These are phyloP conservation scores for Epinephelus awoara DNA, from an alignment of 2,797 vertebrate species.

Conservation along the genomic window DNA sequence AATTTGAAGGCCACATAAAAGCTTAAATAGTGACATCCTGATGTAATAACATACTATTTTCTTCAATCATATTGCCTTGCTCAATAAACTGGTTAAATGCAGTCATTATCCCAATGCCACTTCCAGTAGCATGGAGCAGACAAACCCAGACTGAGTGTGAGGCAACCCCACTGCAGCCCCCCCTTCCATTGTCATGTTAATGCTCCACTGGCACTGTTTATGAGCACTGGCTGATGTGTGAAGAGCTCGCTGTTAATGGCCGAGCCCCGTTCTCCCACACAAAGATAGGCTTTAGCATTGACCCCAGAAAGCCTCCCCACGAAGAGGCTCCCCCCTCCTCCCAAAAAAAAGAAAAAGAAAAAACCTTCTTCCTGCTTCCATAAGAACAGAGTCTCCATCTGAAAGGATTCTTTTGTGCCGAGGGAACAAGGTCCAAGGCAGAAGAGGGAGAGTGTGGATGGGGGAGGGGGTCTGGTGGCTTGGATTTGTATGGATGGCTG, in stretches of 20 bases:
- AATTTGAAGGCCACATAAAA: neutral
- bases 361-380: conserved; percentile 83
- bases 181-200: conserved; percentile 87
- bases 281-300: conserved; percentile 85
- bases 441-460: conserved; percentile 67
- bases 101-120: conserved; percentile 48
- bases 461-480: conserved; percentile 73
- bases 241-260: conserved; percentile 85
- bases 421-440: conserved; percentile 72
- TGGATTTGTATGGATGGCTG: conserved; percentile 77
- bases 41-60: neutral
- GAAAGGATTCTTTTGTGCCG: conserved; percentile 85
- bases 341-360: conserved; percentile 26
- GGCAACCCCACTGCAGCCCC: conserved; percentile 57
- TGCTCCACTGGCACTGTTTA: conserved; percentile 82
- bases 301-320: conserved; percentile 81
- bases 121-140: conserved; percentile 65
- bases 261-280: conserved; percentile 79
- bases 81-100: conserved; percentile 37
- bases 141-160: conserved; percentile 67
- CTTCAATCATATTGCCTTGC: neutral
- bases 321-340: conserved; percentile 49
- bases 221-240: conserved; percentile 82
- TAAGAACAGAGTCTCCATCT: conserved; percentile 80
- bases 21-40: conserved; percentile 7